phyloP scores from a whole-genome alignment of 2,888 invertebrate species.

The Argynnis bischoffii region DNA sequence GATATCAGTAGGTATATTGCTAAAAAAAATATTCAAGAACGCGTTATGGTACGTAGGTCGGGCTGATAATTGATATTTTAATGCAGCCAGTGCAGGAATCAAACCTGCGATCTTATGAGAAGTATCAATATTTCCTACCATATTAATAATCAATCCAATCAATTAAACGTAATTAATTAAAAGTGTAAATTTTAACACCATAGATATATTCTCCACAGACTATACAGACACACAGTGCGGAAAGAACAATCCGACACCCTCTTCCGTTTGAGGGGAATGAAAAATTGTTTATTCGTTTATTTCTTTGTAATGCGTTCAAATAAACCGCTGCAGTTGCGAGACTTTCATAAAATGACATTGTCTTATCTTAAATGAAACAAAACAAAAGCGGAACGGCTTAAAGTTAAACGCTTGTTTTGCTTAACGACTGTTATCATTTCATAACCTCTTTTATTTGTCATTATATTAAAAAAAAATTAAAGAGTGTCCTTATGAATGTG shows the following conservation, averaged over 20 bases:
- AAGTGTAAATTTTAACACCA: no score
- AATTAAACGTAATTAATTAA: no score
- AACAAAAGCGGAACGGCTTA: constrained; percentile 9
- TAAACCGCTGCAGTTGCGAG: constrained; percentile 14
- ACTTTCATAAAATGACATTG: constrained; percentile 17
- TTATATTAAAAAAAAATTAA: not conserved
- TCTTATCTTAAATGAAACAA: constrained; percentile 16
- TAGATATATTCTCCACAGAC: not conserved
- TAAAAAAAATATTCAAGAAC: no score
- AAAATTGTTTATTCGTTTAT: constrained; percentile 36
- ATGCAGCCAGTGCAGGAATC: no score
- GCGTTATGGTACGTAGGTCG: no score
- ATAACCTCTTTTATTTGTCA: not conserved
- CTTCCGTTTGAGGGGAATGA: constrained; percentile 30
- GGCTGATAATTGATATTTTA: no score
- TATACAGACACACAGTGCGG: not conserved
- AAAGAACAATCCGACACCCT: constrained; percentile 10
- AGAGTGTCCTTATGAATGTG: no score
- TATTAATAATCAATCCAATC: no score
- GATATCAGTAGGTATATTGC: no score
- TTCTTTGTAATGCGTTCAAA: constrained; percentile 18
- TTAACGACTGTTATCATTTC: not conserved
- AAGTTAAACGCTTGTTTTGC: constrained; percentile 1
- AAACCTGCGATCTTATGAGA: no score
- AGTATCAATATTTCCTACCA: no score